Base-by-base conservation (phyloP, 2,888 invertebrate genomes). In the Perizoma flavofasciatum region DNA sequence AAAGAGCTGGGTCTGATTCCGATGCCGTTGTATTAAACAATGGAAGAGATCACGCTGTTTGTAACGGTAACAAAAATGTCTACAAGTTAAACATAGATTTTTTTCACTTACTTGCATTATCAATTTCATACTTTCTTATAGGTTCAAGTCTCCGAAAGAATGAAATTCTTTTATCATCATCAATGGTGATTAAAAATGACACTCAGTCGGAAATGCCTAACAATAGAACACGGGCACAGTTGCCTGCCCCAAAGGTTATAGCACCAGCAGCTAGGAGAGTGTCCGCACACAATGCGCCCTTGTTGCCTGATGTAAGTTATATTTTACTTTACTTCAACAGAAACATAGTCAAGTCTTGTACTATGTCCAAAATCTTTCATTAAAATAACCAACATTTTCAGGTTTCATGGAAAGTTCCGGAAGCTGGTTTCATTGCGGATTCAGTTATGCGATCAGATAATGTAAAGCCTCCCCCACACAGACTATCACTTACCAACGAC, bases 11-110 rank as follows among this genome's bases (percentile, higher is more conserved):
- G 0, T 93, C 93, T 0, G 91, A 92, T 66, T 93, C 93, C 4
- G 94, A 94, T 50, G 94, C 94, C 40, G 92, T 94, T n/a, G 88
- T 94, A 5, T 82, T 95, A 22, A 95, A 95, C 71, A 96, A 96
- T 77, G 95, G 95, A 47, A 92, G 95, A 49, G 96, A 96, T 74
- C 96, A 95, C 75, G 94, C 95, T 11, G 95, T 95, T 74, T 96
- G 96, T 75, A 96, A 96, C 77, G 95, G 95, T 94, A 83, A 85
- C 82, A 69, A 10, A 48, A 43, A 37, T 5, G 37, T 22, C 22
- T 22, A 22, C 37, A 37, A 37, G 0, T 37, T 37, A 37, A 37
- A 37, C 37, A 6, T 1, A 3, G 1, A 4, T 7, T 37, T 37
- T 5, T 37, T 22, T 22, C 3, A 22, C 22, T 22, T n/a, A n/a